Conservation (phyloP, 2,113 vertebrate species). For the Aptenodytes forsteri region DNA sequence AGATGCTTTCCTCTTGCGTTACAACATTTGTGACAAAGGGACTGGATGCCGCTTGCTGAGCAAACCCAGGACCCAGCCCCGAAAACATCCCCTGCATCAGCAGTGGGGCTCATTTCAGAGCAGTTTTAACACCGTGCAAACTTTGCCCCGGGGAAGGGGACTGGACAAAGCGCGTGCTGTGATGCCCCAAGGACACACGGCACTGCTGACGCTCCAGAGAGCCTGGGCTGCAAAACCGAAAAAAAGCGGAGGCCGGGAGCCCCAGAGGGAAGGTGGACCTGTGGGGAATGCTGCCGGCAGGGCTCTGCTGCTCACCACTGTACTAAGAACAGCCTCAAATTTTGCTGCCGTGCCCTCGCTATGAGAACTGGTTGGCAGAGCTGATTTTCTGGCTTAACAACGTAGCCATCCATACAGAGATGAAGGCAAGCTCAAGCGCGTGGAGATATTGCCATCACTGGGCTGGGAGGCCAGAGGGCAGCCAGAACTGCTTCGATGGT, state of each 20-base stretch:
- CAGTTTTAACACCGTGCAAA: not conserved
- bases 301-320: not conserved
- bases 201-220: not conserved
- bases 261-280: not conserved
- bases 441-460: not conserved
- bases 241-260: not conserved
- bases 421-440: rapidly evolving
- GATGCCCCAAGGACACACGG: rapidly evolving
- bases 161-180: rapidly evolving
- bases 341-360: not conserved
- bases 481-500: rapidly evolving
- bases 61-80: not conserved
- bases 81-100: not conserved
- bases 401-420: rapidly evolving
- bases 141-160: not conserved
- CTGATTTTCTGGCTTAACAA: not conserved
- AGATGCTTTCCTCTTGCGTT: not conserved
- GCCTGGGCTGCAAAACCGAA: not conserved
- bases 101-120: not conserved
- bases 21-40: not conserved
- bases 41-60: not conserved
- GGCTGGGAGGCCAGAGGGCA: not conserved
- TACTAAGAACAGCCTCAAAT: not conserved
- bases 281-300: not conserved
- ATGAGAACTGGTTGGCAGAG: not conserved